Base-by-base conservation (phyloP, 1,140 invertebrate genomes). In the Drosophila punjabiensis region DNA sequence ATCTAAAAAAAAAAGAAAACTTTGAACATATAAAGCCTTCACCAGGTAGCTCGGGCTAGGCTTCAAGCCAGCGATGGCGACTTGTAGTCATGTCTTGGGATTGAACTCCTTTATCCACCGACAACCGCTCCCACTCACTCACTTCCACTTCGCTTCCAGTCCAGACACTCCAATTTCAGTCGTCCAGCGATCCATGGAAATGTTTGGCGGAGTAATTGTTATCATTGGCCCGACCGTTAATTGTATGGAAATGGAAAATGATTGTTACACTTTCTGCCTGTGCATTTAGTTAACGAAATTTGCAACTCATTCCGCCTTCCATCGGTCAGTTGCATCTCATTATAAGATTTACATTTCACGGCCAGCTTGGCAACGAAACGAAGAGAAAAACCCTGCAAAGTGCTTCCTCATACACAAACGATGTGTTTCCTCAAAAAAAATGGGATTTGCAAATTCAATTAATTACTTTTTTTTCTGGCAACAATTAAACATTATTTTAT, bases 231-330 rank as follows among this genome's bases (percentile, higher is more conserved):
- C 55, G 43, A 32, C 18, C 64, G 75, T 68, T 88, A 87, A 89
- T 88, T 89, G 74, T 58, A 88, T 89, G 84, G 62, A 79, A 89
- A 88, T 81, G 63, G 66, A 66, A 78, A 71, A 65, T 53, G 55
- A 77, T 76, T 74, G 82, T 84, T 88, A 81, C 86, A 89, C 85
- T 85, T 85, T 85, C 78, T 81, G 85, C 63, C 28, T 78, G 35
- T 58, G 53, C 76, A 77, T 50, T 74, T 68, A 78, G 66, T 47
- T 59, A 48, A 62, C 52, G 35, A 55, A 67, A 86, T 79, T 76
- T 71, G 60, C 79, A 82, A 65, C 81, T 76, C 47, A 63, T 61
- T 62, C 50, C 45, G 48, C 62, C 60, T 73, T 60, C 56, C 55
- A 58, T 75, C 18, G 64, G 74, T 43, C 81, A 64, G 76, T 68